Evolutionary conservation across 2,113 vertebrate genomes (phyloP).

Genomic region (Lepidothrix coronata): DNA sequence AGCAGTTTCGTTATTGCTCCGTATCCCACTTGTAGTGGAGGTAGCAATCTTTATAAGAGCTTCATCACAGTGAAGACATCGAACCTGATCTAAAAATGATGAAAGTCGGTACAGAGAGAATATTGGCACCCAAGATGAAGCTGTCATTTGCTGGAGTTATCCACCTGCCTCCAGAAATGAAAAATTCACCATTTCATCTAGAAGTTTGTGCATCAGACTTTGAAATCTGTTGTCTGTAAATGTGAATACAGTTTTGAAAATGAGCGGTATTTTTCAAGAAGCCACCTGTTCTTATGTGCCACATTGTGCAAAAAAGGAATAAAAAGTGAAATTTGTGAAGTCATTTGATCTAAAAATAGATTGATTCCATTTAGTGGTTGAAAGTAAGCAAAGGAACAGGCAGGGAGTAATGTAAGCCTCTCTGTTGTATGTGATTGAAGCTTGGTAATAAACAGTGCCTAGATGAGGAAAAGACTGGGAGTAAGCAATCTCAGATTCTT

Average conservation of each 20-base stretch:
- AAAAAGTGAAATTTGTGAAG: neutral
- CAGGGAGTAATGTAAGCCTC: neutral
- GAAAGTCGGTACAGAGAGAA: slow-evolving; percentile 31
- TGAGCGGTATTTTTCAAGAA: neutral
- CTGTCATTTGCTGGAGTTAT: slow-evolving; percentile 45
- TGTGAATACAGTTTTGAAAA: neutral
- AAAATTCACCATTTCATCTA: neutral
- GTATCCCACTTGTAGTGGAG: neutral
- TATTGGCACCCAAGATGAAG: slow-evolving; percentile 60
- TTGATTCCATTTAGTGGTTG: neutral
- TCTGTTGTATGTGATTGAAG: neutral
- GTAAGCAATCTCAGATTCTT: neutral
- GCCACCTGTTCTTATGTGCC: neutral
- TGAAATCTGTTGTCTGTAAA: neutral
- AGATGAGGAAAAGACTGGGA: neutral
- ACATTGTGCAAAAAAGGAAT: neutral
- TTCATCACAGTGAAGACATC: slow-evolving; percentile 46
- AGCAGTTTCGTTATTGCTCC: slow-evolving; percentile 42
- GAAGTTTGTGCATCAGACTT: slow-evolving; percentile 1
- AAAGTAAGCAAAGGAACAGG: neutral
- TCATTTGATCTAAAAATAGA: neutral
- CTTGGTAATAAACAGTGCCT: neutral
- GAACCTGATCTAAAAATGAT: slow-evolving; percentile 58
- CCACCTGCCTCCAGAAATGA: slow-evolving; percentile 40
- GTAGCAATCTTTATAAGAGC: slow-evolving; percentile 50